Conservation (phyloP, 92 coral and sea anemone species). For the Blastomussa wellsi region DNA sequence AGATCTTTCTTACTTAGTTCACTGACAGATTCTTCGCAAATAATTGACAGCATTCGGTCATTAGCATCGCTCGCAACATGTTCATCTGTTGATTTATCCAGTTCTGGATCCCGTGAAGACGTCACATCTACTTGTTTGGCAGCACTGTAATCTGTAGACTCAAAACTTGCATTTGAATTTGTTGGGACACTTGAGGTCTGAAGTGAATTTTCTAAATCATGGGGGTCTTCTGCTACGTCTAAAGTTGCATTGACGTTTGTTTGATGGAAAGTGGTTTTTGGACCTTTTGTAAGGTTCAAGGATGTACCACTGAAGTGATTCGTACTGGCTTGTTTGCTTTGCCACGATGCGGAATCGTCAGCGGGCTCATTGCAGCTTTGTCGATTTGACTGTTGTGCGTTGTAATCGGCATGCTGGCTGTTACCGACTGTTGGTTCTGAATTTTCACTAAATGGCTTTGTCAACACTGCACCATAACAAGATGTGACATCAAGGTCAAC, state of each 20-base stretch:
- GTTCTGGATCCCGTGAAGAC: background rate
- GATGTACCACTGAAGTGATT: too few species aligned
- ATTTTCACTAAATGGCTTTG: background rate
- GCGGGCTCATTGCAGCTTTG: background rate
- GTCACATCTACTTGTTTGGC: background rate
- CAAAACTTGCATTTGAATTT: background rate
- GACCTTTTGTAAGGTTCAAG: background rate
- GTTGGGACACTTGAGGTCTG: background rate
- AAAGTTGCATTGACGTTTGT: background rate
- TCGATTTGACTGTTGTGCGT: background rate
- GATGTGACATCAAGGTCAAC: conserved; percentile 21
- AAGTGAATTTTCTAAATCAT: background rate
- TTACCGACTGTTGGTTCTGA: background rate
- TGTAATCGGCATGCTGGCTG: background rate
- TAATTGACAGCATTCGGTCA: conserved; percentile 18
- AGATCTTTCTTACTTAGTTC: background rate
- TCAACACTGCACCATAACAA: conserved; percentile 10
- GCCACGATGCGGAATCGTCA: background rate
- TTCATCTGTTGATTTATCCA: background rate
- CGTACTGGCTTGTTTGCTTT: background rate
- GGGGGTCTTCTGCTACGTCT: background rate
- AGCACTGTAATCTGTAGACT: background rate
- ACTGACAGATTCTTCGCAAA: conserved; percentile 15
- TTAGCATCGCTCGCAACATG: background rate
- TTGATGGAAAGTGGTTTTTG: background rate